phyloP scores from a whole-genome alignment of 2,888 invertebrate genomes.

The Clepsis dumicolana region DNA sequence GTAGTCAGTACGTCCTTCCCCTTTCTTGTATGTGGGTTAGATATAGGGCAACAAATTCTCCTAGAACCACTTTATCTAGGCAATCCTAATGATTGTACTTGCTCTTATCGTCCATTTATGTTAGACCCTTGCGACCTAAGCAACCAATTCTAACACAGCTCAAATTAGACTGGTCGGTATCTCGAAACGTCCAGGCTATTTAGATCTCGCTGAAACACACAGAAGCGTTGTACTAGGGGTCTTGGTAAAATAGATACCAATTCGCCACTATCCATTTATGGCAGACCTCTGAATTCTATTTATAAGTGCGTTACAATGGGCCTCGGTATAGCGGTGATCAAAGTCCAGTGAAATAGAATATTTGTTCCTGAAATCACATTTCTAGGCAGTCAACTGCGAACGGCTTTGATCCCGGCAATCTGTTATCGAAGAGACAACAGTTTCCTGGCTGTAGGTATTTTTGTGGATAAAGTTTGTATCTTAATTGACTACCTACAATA shows the following conservation, averaged over 20 bases:
- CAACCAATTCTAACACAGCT: not conserved
- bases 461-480: not conserved
- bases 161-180: conserved; percentile 3
- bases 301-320: not conserved
- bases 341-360: conserved; percentile 25
- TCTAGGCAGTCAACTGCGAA: conserved; percentile 34
- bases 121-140: not conserved
- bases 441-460: conserved; percentile 10
- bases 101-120: not conserved
- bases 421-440: conserved; percentile 21
- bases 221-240: not conserved
- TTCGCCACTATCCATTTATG: not conserved
- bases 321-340: conserved; percentile 3
- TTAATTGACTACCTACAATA: too few species aligned
- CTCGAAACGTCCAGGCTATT: not conserved
- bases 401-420: conserved; percentile 38
- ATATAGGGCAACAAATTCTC: conserved; percentile 2
- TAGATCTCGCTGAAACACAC: not conserved
- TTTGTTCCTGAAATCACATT: conserved; percentile 39
- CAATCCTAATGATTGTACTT: conserved; percentile 2
- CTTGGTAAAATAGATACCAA: conserved; percentile 5
- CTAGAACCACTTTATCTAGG: not conserved
- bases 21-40: conserved; percentile 10
- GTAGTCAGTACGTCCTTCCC: not conserved
- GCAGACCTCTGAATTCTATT: not conserved